A percentile compares a stretch with the other conserved stretches of the same genome.
Conservation (phyloP, 2,113 vertebrate species). For the Morone saxatilis region DNA sequence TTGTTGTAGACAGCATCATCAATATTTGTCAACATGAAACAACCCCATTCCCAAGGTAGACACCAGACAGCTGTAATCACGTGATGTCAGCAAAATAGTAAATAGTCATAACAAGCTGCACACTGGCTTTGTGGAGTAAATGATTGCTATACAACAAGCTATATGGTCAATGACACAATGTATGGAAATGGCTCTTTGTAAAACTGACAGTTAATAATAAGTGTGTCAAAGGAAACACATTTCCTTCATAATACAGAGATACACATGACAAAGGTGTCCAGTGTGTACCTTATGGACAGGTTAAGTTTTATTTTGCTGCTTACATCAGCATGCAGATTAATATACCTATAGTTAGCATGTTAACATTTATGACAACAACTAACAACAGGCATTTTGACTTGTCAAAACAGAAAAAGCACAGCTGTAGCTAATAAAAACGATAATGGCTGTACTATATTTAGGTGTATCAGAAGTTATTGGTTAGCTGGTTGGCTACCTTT, state of each 20-base stretch:
- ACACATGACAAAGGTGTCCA: not conserved
- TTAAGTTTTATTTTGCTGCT: not conserved
- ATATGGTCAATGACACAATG: not conserved
- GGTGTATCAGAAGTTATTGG: not conserved
- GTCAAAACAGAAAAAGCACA: not conserved
- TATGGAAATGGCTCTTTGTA: not conserved
- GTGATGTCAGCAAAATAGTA: slow-evolving; percentile 3
- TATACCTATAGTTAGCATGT: not conserved
- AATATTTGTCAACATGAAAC: slow-evolving; percentile 58
- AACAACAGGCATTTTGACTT: not conserved
- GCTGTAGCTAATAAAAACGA: not conserved
- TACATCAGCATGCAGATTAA: not conserved
- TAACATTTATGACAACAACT: not conserved
- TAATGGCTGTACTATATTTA: not conserved
- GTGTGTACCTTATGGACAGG: not conserved
- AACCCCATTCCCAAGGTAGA: slow-evolving; percentile 15
- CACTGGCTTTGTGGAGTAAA: not conserved
- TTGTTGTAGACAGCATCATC: slow-evolving; percentile 33
- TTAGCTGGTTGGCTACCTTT: not conserved
- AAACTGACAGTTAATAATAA: not conserved
- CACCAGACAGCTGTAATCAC: not conserved
- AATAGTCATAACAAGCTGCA: slow-evolving; percentile 8
- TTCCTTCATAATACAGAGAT: not conserved
- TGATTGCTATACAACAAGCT: not conserved
- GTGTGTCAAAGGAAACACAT: slow-evolving; percentile 1